Conservation (phyloP, 2,888 invertebrate genomes). For the Dermolepida albohirtum region DNA sequence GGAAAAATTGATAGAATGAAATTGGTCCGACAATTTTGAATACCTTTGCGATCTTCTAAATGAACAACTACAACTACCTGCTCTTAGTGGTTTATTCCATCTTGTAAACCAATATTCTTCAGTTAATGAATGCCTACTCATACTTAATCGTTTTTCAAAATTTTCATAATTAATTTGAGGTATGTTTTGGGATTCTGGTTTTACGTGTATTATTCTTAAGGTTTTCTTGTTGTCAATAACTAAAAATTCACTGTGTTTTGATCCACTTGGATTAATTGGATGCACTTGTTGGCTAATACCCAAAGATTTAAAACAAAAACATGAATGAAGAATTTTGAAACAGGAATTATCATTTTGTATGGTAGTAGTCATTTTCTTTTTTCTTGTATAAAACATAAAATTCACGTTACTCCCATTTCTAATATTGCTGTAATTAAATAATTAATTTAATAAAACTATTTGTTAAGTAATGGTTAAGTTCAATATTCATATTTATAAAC, state of each 20-base stretch:
- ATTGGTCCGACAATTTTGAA: constrained; percentile 55
- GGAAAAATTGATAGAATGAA: constrained; percentile 36
- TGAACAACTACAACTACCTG: constrained; percentile 63
- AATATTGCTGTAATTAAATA: constrained; percentile 10
- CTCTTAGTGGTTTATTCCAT: constrained; percentile 64
- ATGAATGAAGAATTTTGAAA: constrained; percentile 44
- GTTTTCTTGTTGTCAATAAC: constrained; percentile 58
- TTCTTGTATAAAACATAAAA: constrained; percentile 3
- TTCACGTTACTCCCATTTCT: constrained; percentile 41
- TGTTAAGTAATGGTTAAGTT: not conserved
- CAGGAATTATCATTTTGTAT: constrained; percentile 41
- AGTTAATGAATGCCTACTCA: constrained; percentile 58
- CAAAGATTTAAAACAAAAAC: constrained; percentile 47
- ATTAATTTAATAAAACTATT: constrained; percentile 1
- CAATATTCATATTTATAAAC: constrained; percentile 35
- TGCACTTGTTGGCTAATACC: constrained; percentile 57
- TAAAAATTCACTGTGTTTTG: constrained; percentile 61
- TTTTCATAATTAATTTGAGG: constrained; percentile 46
- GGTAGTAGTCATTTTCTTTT: constrained; percentile 34
- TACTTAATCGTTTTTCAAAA: constrained; percentile 50
- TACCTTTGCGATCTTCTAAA: constrained; percentile 62
- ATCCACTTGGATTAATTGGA: constrained; percentile 58
- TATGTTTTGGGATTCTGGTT: constrained; percentile 51
- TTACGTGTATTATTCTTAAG: constrained; percentile 60
- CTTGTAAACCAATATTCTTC: constrained; percentile 67